Evolutionary conservation across 1,140 invertebrate genomes (phyloP), one percentile per base, ranked within the genome.

Genomic region (Sarcophaga peregrina): DNA sequence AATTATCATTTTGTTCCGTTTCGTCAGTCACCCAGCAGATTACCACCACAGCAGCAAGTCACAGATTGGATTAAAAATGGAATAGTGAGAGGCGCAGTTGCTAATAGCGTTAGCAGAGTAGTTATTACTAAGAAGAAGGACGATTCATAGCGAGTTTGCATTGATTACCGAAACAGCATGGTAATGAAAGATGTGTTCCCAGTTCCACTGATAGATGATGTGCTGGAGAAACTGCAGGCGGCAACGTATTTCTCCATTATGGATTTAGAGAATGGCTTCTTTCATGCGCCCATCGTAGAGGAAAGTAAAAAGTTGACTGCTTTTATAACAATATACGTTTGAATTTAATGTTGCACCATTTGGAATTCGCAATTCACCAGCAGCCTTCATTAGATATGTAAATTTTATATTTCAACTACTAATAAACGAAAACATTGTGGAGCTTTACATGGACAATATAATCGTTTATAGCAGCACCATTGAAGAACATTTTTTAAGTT

Each of bases 311-410:
- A 84, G 37, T 84, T 89, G 20, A 90, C 90, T 4, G 90, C 86
- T 0, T 91, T 91, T 80, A 87, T 91, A 5, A 91, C 89, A 0
- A 78, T 85, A 75, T 5, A 87, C 88, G 54, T 93, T 91, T 82
- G 91, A 91, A 3, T 87, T 87, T 82, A 94, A 93, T 92, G 91
- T 85, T 91, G 75, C 46, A 78, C 75, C 25, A 13, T 78, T 78
- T 48, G 75, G 75, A 15, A 52, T 78, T 48, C 46, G 5, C 20
- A 78, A 78, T 20, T 78, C 75, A 13, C 75, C 75, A 48, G 75
- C 75, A 78, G 75, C 46, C 37, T 78, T 78, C 20, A 13, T 47
- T 15, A 45, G 46, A 47, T 78, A 46, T 48, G 11, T 78, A 20
- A 47, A 10, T 37, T 47, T 46, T 15, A 78, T 78, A 46, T 78